Evolutionary conservation across 2,113 vertebrate species (phyloP).

Genomic region (Dasypus novemcinctus): DNA sequence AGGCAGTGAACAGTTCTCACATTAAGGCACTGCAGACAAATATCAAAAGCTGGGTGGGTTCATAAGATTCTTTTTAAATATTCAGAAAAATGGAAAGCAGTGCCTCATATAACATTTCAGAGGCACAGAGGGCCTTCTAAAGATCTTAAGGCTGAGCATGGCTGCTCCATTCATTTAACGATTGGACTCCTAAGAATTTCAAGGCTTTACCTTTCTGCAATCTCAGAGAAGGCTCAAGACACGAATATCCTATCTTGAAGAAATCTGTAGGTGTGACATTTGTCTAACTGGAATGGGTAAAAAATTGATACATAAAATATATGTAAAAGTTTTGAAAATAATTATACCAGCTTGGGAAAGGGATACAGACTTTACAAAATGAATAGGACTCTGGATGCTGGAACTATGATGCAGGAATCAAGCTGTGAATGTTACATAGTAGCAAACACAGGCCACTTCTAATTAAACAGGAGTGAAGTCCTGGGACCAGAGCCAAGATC

Average conservation of each 20-base stretch:
- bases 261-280: neutral
- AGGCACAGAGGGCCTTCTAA: neutral
- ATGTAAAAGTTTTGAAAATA: neutral
- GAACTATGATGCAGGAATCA: neutral
- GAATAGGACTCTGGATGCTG: neutral
- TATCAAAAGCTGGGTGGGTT: neutral
- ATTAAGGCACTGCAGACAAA: neutral
- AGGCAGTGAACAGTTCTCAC: neutral
- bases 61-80: neutral
- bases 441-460: too few relatives aligned
- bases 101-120: neutral
- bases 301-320: neutral
- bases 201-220: neutral
- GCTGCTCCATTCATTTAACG: neutral
- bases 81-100: neutral
- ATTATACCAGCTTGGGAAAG: neutral
- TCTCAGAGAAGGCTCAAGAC: neutral
- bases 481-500: neutral
- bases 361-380: too few relatives aligned
- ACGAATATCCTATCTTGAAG: neutral
- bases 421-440: neutral
- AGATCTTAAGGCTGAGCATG: neutral
- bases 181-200: neutral
- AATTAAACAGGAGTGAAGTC: too few relatives aligned
- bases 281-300: neutral